Evolutionary conservation across 2,888 invertebrate species (phyloP), one percentile per base, ranked within the genome.

Genomic region (Ochropacha duplaris): DNA sequence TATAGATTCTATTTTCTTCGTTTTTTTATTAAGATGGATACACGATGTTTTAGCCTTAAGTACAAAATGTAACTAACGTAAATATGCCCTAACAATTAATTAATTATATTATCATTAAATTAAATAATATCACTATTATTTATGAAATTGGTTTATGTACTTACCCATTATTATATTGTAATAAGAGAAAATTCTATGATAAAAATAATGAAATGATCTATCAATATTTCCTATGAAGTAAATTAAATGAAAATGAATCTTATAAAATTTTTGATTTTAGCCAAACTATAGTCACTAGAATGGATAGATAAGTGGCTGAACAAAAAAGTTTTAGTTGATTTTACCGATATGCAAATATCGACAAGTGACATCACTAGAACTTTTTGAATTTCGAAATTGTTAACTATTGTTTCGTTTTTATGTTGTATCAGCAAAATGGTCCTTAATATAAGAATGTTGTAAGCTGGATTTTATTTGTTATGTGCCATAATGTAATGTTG

Each of bases 401-500:
- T 74, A 19, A 19, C 66, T 66, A 76, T 75, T 78, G 71, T 67
- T 73, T 70, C 68, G 74, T 76, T 68, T 75, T 72, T 74, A 72
- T 71, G 69, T 74, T 76, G 69, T 78, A 71, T 69, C 65, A 67
- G 31, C 61, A 69, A 78, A 80, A 85, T 88, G 90, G 88, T 91
- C 90, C 90, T 89, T 90, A 89, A 88, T 90, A 87, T 90, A 90
- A 89, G 84, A 87, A 85, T 84, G 86, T 79, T 74, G 75, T 70
- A 64, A 73, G 84, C 74, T 81, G 81, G 76, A 78, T 78, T 79
- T 84, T 82, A 78, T 52, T 52, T 86, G 79, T 83, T 80, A 87
- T 88, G 92, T 92, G 92, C 92, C 92, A 92, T 92, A 92, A 80
- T 78, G 71, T 79, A 81, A 85, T 87, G 88, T 90, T 88, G 89